phyloP scores from a whole-genome alignment of 2,113 vertebrate species.

The Thinocorus orbignyianus region DNA sequence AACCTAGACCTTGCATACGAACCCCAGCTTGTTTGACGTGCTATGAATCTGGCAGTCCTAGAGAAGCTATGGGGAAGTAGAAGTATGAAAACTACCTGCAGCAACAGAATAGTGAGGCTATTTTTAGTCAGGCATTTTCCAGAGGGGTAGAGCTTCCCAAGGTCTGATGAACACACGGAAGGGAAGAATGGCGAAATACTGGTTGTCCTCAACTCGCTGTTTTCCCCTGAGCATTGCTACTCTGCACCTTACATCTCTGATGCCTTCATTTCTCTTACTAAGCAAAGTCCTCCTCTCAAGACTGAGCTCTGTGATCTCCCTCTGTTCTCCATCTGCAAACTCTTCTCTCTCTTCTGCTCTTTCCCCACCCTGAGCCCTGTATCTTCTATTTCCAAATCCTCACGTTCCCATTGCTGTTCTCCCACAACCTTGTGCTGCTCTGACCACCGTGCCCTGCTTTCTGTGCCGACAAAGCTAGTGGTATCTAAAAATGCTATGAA shows the following conservation, averaged over 20 bases:
- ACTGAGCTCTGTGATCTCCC: not conserved
- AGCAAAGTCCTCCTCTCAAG: not conserved
- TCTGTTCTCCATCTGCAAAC: not conserved
- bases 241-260: accelerated
- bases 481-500: not conserved
- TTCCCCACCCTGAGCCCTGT: not conserved
- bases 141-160: not conserved
- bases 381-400: not conserved
- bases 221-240: not conserved
- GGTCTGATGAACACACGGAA: not conserved
- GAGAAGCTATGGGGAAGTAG: not conserved
- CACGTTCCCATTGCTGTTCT: not conserved
- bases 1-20: not conserved
- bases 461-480: not conserved
- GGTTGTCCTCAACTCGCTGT: not conserved
- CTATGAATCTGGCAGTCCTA: not conserved
- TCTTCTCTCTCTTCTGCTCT: not conserved
- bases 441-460: not conserved
- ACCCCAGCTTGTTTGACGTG: not conserved
- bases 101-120: not conserved
- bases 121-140: not conserved
- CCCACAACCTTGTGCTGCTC: not conserved
- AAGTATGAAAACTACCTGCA: not conserved
- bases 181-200: not conserved
- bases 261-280: not conserved